Evolutionary conservation across 2,113 vertebrate species (phyloP).

Genomic region (Poecile atricapillus): DNA sequence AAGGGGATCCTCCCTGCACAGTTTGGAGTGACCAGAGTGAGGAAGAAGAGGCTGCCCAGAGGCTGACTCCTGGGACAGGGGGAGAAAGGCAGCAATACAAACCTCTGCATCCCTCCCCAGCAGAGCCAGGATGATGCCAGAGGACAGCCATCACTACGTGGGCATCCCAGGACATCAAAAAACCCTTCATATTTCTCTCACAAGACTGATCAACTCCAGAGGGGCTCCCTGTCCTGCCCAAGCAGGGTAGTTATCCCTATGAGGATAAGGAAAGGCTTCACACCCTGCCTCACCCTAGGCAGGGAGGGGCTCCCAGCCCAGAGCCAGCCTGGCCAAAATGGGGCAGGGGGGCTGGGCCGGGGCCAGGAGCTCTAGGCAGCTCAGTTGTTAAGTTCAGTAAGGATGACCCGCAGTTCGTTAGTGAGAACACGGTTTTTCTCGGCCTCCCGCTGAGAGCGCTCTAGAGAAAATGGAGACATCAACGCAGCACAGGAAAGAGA

Average conservation of each 20-base stretch:
- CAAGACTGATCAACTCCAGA: neutral
- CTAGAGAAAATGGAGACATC: constrained; percentile 52
- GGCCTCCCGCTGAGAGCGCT: constrained; percentile 66
- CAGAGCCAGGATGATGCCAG: neutral
- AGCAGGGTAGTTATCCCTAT: neutral
- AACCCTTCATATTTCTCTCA: neutral
- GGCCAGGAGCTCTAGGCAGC: neutral
- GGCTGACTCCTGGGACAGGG: neutral
- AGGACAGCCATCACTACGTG: neutral
- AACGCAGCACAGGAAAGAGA: constrained; percentile 55
- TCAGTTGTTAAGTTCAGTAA: constrained; percentile 74
- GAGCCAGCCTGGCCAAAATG: neutral
- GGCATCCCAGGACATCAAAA: neutral
- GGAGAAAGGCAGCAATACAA: neutral
- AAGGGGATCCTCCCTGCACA: neutral
- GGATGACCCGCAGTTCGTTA: constrained; percentile 70
- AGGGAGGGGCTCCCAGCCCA: neutral
- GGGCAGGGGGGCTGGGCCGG: neutral
- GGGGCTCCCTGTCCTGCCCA: neutral
- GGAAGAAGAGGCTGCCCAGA: neutral
- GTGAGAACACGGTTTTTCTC: constrained; percentile 71
- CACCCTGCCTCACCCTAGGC: rapidly evolving
- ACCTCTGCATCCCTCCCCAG: rapidly evolving
- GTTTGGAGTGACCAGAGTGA: neutral
- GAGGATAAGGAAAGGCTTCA: neutral